A percentile compares a stretch with the other conserved stretches of the same genome.
phyloP scores from a whole-genome alignment of 2,888 invertebrate species.

The Tyria jacobaeae region DNA sequence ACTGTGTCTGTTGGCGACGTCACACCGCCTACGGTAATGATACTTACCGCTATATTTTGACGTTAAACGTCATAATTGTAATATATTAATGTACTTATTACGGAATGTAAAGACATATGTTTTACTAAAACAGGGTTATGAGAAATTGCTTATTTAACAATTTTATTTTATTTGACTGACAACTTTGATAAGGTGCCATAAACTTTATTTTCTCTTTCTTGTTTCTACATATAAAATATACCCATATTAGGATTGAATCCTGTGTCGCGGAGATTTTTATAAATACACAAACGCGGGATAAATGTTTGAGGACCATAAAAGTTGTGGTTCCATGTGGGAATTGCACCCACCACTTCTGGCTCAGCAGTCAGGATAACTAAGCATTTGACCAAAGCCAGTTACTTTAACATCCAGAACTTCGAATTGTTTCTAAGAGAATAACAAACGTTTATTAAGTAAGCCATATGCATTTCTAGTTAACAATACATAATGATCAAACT shows the following conservation, averaged over 20 bases:
- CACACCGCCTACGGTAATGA: constrained; percentile 50
- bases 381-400: no score
- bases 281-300: no score
- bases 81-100: constrained; percentile 43
- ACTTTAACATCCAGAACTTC: no score
- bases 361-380: no score
- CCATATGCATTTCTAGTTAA: not conserved
- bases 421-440: not conserved
- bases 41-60: constrained; percentile 38
- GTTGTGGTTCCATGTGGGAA: no score
- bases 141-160: constrained; percentile 13
- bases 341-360: no score
- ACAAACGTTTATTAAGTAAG: not conserved
- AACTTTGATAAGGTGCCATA: no score
- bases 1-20: constrained; percentile 49
- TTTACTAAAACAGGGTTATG: not conserved
- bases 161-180: constrained; percentile 5
- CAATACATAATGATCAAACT: not conserved
- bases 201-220: no score
- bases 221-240: no score
- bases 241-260: no score
- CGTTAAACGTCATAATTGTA: constrained; percentile 50
- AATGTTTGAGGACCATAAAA: no score
- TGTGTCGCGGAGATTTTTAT: no score
- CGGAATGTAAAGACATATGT: constrained; percentile 36